Percentiles rank a stretch among this genome's conserved stretches.
Evolutionary conservation across 2,113 vertebrate species (phyloP).

Genomic region (Erinaceus europaeus): DNA sequence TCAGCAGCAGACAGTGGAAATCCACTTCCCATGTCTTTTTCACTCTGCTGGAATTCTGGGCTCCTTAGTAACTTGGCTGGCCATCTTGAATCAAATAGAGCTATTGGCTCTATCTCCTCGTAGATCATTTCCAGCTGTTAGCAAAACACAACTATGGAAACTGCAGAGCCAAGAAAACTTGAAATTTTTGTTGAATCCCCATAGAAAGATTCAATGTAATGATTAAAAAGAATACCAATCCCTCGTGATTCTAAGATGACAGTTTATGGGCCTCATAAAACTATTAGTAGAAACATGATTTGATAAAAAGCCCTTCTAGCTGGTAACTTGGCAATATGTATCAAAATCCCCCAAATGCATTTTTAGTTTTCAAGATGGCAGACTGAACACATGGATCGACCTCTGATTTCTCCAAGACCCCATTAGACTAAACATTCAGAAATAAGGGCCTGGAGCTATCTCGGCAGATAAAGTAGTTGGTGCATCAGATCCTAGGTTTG

Average conservation of each 20-base stretch:
- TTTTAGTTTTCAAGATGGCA: neutral
- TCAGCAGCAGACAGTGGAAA: neutral
- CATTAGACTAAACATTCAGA: neutral
- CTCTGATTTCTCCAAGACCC: neutral
- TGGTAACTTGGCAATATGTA: neutral
- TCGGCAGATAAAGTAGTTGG: too few species aligned
- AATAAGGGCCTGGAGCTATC: too few species aligned
- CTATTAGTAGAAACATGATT: neutral
- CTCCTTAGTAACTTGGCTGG: constrained; percentile 21
- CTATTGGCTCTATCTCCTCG: constrained; percentile 13
- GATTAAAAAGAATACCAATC: neutral
- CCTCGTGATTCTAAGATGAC: neutral
- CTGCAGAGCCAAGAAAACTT: constrained; percentile 7
- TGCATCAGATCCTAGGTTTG: too few species aligned
- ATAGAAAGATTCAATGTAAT: neutral
- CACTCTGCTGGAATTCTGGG: constrained; percentile 1
- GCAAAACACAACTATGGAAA: neutral
- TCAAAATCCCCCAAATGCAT: neutral
- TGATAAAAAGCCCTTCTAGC: neutral
- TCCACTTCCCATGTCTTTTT: constrained; percentile 24
- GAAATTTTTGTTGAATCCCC: neutral
- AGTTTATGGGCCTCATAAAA: neutral
- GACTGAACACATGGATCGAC: neutral
- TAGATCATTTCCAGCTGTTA: constrained; percentile 54
- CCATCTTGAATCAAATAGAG: constrained; percentile 19